Percentiles rank a stretch among this genome's conserved stretches.
Conservation (phyloP, 2,888 invertebrate genomes). For the Carabus problematicus region DNA sequence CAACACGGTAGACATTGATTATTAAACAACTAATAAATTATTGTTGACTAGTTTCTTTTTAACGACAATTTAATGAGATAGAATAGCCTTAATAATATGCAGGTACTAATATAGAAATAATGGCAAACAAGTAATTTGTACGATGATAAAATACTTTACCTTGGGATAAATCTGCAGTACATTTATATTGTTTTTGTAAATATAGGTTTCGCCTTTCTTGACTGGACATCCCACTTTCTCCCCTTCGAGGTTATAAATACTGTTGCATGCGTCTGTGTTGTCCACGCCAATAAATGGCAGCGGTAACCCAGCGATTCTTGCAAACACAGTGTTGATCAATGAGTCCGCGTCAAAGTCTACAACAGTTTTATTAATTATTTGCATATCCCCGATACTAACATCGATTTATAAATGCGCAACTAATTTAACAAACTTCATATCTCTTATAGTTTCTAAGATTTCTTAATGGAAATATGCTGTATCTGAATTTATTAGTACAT, state of each 20-base stretch:
- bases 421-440: too few relatives aligned
- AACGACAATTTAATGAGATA: too few relatives aligned
- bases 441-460: too few relatives aligned
- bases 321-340: conserved; percentile 69
- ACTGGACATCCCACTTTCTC: conserved; percentile 72
- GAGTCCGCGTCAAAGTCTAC: conserved; percentile 63
- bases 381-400: neutral
- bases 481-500: too few relatives aligned
- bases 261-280: conserved; percentile 71
- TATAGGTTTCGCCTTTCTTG: conserved; percentile 70
- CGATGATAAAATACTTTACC: conserved; percentile 57
- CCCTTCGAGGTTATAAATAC: conserved; percentile 67
- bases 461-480: too few relatives aligned
- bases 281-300: conserved; percentile 82
- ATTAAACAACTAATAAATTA: neutral
- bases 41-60: neutral
- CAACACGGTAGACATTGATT: neutral
- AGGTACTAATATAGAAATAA: too few relatives aligned
- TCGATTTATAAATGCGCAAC: too few relatives aligned
- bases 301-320: conserved; percentile 67
- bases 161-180: conserved; percentile 64
- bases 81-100: too few relatives aligned
- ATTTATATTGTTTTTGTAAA: conserved; percentile 71
- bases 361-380: conserved; percentile 47
- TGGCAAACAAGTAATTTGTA: too few relatives aligned